phyloP scores from a whole-genome alignment of 2,888 invertebrate species.

The Norana najaformis region DNA sequence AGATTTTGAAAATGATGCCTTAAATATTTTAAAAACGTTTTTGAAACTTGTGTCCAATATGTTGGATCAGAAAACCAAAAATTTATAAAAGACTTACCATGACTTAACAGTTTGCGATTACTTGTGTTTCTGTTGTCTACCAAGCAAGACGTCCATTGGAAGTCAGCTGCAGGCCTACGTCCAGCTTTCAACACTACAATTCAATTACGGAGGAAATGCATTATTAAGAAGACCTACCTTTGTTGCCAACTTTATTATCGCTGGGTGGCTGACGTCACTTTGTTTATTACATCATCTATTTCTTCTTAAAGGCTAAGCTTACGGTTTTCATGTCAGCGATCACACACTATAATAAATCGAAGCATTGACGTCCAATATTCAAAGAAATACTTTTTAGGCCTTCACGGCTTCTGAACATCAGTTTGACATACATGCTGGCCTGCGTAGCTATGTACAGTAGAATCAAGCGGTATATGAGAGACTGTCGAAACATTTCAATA shows the following conservation, averaged over 20 bases:
- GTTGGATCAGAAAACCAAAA: too few species aligned
- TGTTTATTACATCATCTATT: not conserved
- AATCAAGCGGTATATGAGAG: too few species aligned
- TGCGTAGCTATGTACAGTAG: not conserved
- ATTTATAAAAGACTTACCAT: not conserved
- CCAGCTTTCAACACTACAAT: not conserved
- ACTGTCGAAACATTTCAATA: too few species aligned
- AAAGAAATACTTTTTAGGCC: not conserved
- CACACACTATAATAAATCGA: not conserved
- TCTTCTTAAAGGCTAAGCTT: too few species aligned
- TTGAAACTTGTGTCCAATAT: too few species aligned
- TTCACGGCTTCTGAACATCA: not conserved
- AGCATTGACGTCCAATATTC: not conserved
- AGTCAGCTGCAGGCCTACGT: not conserved
- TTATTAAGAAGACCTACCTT: not conserved
- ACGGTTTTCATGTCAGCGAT: not conserved
- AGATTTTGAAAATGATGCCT: too few species aligned
- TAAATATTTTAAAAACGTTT: too few species aligned
- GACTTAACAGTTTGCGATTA: not conserved
- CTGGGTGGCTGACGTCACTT: not conserved
- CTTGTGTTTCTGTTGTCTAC: not conserved
- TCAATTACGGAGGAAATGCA: not conserved
- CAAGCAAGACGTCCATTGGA: not conserved
- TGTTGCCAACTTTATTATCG: not conserved
- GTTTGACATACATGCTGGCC: not conserved